Base-by-base conservation (phyloP, 2,888 invertebrate genomes). In the Alcis repandata region DNA sequence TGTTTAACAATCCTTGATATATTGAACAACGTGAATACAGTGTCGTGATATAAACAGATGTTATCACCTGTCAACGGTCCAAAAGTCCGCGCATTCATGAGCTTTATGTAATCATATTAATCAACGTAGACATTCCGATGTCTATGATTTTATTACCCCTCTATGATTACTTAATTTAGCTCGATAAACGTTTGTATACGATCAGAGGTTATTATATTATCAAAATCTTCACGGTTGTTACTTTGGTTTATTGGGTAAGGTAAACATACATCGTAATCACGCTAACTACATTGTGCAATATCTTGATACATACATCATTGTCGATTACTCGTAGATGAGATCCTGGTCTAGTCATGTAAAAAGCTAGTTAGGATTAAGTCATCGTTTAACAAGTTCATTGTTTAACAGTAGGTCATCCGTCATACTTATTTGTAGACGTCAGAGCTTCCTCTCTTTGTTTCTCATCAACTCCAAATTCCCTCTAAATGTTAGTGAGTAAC, bases 51-150 rank as follows among this genome's bases (percentile, higher is more conserved):
- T 15, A 58, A 27, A 38, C 36, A 43, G 52, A 52, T 60, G 19
- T 60, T 60, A 46, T 60, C 46, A 36, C 46, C 46, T 54, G 40
- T 48, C 53, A 52, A 51, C 59, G 43, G 32, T 33, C 15, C 17
- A 52, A 20, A 52, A 20, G 7, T 17, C 7, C 19, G n/a, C 59
- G 59, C 52, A 59, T 43, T 52, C 52, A 13, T 41, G 17, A 32
- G 13, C 6, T n/a, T 49, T 32, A 32, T 19, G 32, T 32, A 54
- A 32, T 49, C 7, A 17, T 17, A 46, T 60, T 53, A 53, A 60
- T 45, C 45, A 27, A 15, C 9, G n/a, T 32, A 27, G 15, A 19
- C 54, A 43, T 54, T 54, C 46, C 61, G 38, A 51, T 52, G 40
- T 38, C 40, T 33, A 33, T 33, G 53, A 46, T 4, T 46, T 22